Evolutionary conservation across 23 tunicate species (phyloP), one percentile per base, ranked within the genome.

Genomic region (Styela clava): DNA sequence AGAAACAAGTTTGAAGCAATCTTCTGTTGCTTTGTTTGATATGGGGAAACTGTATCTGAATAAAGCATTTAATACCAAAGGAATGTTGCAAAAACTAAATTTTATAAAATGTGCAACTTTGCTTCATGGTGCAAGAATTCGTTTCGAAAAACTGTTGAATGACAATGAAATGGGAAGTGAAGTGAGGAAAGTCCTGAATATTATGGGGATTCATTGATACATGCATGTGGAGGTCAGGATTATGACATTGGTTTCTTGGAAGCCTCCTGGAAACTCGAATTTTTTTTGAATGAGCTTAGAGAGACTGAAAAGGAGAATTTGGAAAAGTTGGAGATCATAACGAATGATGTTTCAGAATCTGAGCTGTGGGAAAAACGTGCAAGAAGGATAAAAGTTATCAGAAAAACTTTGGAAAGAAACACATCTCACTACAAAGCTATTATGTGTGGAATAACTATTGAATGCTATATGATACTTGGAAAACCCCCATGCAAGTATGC

Each of bases 81-180:
- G 56, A 44, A 7, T 67, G 19, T 70, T 73, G 2, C 79, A 88
- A 31, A 88, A 88, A 64, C 62, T 88, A 1, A 63, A 82, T 78
- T 28, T 83, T 33, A 78, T 83, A 2, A 86, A 72, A 30, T 21
- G 82, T 70, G 86, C 86, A 28, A 86, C 83, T 3, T 78, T 88
- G 64, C 33, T 88, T 21, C 83, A 83, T 24, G 86, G 86, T 22
- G 93, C 87, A 18, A 67, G 31, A 67, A 16, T 67, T 25, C 71
- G 71, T 67, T 67, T 18, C 24, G 56, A 44, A 44, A 27, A 44
- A 12, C 56, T 25, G 31, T 29, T 67, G 24, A 67, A 67, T 25
- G 31, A 67, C 71, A 22, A 29, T 16, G 31, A 29, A 22, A 67
- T 25, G 31, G 71, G 30, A 16, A 22, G 31, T 12, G 24, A 22